These are phyloP conservation scores for Apodemia zela DNA, from an alignment of 2,888 invertebrate genomes.

Conservation along the genomic window DNA sequence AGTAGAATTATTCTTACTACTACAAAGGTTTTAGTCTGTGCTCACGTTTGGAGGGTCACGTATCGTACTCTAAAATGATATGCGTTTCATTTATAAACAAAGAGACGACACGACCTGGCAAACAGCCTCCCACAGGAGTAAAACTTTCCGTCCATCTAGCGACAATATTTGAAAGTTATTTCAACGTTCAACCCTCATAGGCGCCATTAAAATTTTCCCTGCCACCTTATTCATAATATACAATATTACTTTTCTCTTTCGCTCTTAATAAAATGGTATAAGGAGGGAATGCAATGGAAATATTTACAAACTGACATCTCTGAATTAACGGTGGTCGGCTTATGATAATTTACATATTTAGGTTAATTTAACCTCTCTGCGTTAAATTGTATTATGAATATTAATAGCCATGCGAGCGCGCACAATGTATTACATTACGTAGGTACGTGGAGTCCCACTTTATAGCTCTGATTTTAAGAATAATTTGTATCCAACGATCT, in stretches of 20 bases:
- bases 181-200: constrained; percentile 80
- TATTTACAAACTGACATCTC: constrained; percentile 75
- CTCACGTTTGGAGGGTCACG: constrained; percentile 36
- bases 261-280: constrained; percentile 28
- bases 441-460: constrained; percentile 8
- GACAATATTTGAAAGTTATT: constrained; percentile 82
- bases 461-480: constrained; percentile 12
- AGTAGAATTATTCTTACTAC: not conserved
- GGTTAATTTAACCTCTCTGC: constrained; percentile 79
- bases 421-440: constrained; percentile 53
- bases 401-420: constrained; percentile 67
- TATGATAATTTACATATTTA: constrained; percentile 82
- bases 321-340: constrained; percentile 79
- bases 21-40: constrained; percentile 4
- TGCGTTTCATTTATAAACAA: constrained; percentile 76
- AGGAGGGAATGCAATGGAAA: constrained; percentile 49
- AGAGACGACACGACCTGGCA: constrained; percentile 63
- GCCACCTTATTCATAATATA: constrained; percentile 77
- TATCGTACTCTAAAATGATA: constrained; percentile 66
- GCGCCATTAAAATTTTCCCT: constrained; percentile 80
- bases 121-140: constrained; percentile 71
- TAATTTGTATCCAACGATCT: not conserved
- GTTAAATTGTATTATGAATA: constrained; percentile 81
- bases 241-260: constrained; percentile 46
- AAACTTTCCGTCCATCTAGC: constrained; percentile 79